A percentile compares a stretch with the other conserved stretches of the same genome.
Evolutionary conservation across 2,888 invertebrate genomes (phyloP).

Genomic region (Nasonia oneida): DNA sequence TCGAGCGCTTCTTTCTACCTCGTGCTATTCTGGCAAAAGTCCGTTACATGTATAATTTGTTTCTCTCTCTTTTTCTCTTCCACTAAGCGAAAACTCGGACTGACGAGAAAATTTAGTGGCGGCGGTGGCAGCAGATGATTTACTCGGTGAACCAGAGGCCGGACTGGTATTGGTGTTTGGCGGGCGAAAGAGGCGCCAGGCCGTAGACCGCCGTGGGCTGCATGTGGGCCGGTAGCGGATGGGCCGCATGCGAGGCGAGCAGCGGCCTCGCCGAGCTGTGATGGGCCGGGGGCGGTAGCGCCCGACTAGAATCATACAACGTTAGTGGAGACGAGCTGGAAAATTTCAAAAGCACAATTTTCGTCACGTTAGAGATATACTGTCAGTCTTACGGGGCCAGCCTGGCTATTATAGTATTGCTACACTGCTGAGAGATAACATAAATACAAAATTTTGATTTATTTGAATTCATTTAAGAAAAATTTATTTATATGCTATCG

Average conservation of each 20-base stretch:
- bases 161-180: slow-evolving; percentile 86
- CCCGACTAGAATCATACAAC: slow-evolving; percentile 81
- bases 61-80: not conserved
- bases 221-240: slow-evolving; percentile 91
- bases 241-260: slow-evolving; percentile 85
- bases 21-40: not conserved
- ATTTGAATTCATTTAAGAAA: not conserved
- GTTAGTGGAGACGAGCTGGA: slow-evolving; percentile 78
- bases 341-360: slow-evolving; percentile 67
- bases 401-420: not conserved
- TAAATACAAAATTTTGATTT: not conserved
- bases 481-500: not conserved
- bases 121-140: not conserved
- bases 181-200: slow-evolving; percentile 86
- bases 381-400: not conserved
- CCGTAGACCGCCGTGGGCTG: slow-evolving; percentile 85
- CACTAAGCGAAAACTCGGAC: not conserved
- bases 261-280: slow-evolving; percentile 87
- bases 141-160: slow-evolving; percentile 90
- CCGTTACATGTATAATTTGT: not conserved
- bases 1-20: not conserved
- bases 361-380: slow-evolving; percentile 22
- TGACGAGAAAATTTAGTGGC: not conserved
- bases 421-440: not conserved
- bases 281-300: slow-evolving; percentile 91